Percentiles rank a stretch among this genome's conserved stretches.
These are phyloP conservation scores for Aphidius ervi DNA, from an alignment of 1,140 invertebrate species.

Conservation along the genomic window DNA sequence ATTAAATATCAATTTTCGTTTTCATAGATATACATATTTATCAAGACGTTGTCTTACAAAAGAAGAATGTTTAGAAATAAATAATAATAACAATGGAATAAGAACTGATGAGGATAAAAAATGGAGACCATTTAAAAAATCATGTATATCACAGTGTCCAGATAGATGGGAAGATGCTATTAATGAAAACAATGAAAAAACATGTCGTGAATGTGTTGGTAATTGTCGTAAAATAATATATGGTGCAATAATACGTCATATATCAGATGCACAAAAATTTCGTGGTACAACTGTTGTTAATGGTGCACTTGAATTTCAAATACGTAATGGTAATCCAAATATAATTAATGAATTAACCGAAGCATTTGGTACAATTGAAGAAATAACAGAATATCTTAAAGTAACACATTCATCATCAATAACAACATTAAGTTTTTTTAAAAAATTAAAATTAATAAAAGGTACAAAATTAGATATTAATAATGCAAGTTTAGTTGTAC, in stretches of 20 bases:
- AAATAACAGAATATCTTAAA: conserved; percentile 59
- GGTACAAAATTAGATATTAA: conserved; percentile 52
- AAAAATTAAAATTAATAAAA: conserved; percentile 55
- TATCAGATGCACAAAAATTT: conserved; percentile 38
- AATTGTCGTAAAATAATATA: conserved; percentile 45
- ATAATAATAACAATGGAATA: conserved; percentile 21
- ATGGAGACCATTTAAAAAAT: conserved; percentile 46
- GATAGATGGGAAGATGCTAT: conserved; percentile 45
- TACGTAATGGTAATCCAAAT: conserved; percentile 54
- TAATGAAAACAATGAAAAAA: conserved; percentile 33
- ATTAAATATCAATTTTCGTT: too few species aligned
- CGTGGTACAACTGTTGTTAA: conserved; percentile 60
- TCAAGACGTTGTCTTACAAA: conserved; percentile 57
- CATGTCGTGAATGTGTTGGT: conserved; percentile 31
- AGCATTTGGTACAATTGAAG: conserved; percentile 59
- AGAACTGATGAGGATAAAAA: conserved; percentile 20
- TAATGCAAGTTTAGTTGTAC: conserved; percentile 55
- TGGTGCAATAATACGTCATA: conserved; percentile 39
- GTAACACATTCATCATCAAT: conserved; percentile 60
- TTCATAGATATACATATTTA: conserved; percentile 42
- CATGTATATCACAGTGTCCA: conserved; percentile 59
- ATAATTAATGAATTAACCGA: conserved; percentile 58
- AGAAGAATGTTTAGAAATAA: conserved; percentile 49
- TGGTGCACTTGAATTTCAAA: conserved; percentile 60
- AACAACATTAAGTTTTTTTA: conserved; percentile 60